Percentiles rank a stretch among this genome's conserved stretches.
These are phyloP conservation scores for Poeciliopsis occidentalis DNA, from an alignment of 2,113 vertebrate species.

Conservation along the genomic window DNA sequence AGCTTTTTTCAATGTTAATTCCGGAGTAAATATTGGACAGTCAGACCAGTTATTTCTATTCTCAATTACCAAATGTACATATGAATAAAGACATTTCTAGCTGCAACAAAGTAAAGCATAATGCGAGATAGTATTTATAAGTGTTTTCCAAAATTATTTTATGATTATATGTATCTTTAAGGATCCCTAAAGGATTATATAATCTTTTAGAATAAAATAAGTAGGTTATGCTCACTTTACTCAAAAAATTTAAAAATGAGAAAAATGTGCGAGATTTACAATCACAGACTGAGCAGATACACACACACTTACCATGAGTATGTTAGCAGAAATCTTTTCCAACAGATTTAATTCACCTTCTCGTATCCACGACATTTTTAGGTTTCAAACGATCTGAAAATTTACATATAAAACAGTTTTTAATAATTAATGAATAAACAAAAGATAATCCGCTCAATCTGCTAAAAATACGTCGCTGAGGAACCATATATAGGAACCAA, in stretches of 20 bases:
- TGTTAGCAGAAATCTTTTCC: slow-evolving; percentile 90
- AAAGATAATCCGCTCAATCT: too few relatives aligned
- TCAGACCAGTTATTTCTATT: too few relatives aligned
- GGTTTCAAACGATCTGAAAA: slow-evolving; percentile 31
- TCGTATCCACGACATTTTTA: slow-evolving; percentile 94
- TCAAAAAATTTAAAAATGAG: too few relatives aligned
- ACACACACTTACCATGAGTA: slow-evolving; percentile 86
- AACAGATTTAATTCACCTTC: slow-evolving; percentile 90
- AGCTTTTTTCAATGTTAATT: not conserved
- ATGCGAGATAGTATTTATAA: too few relatives aligned
- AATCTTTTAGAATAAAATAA: too few relatives aligned
- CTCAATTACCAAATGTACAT: not conserved
- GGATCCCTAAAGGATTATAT: too few relatives aligned
- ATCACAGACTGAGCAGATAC: too few relatives aligned
- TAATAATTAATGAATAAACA: not conserved
- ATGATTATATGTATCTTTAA: too few relatives aligned
- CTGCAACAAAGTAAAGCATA: not conserved
- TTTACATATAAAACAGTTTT: not conserved
- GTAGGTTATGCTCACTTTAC: too few relatives aligned
- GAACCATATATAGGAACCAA: accelerated
- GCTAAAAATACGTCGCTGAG: not conserved
- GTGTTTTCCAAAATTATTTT: too few relatives aligned
- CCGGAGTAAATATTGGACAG: not conserved
- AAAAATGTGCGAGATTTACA: too few relatives aligned
- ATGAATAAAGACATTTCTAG: not conserved